phyloP scores from a whole-genome alignment of 1,140 invertebrate species.

The Rhizoglyphus robini region DNA sequence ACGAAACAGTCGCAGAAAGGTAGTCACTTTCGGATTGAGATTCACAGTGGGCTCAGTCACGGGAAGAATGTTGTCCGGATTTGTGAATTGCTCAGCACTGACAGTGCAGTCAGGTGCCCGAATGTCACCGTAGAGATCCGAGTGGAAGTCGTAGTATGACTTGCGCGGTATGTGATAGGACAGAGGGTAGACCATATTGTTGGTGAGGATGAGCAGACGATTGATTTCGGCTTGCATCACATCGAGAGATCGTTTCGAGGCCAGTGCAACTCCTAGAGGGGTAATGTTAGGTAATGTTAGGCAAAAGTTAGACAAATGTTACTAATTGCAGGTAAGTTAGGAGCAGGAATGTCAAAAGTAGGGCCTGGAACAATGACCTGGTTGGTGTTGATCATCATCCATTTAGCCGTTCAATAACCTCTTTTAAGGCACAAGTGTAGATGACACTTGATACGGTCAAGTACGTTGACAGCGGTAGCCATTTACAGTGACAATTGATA shows the following conservation, averaged over 20 bases:
- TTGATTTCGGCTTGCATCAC: slow-evolving; percentile 93
- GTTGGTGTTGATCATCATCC: too few relatives aligned
- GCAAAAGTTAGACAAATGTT: too few relatives aligned
- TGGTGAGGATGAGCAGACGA: slow-evolving; percentile 65
- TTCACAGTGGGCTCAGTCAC: background rate
- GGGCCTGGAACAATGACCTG: too few relatives aligned
- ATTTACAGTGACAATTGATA: too few relatives aligned
- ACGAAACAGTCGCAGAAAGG: too few relatives aligned
- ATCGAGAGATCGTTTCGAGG: slow-evolving; percentile 76
- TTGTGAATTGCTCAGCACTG: slow-evolving; percentile 59
- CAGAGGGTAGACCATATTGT: slow-evolving; percentile 69
- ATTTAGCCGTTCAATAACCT: too few relatives aligned
- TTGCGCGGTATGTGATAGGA: slow-evolving; percentile 88
- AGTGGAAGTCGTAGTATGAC: slow-evolving; percentile 82
- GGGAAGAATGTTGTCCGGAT: slow-evolving; percentile 28
- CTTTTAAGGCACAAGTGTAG: too few relatives aligned
- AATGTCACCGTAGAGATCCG: slow-evolving; percentile 81
- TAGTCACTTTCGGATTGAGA: background rate
- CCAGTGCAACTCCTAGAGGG: slow-evolving; percentile 73
- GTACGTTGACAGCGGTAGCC: too few relatives aligned
- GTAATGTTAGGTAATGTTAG: too few relatives aligned
- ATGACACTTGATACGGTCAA: too few relatives aligned
- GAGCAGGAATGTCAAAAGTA: too few relatives aligned
- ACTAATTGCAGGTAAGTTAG: too few relatives aligned
- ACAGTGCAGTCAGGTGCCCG: slow-evolving; percentile 56